Base-by-base conservation (phyloP, 2,797 vertebrate species). In the Phrynocephalus forsythii region DNA sequence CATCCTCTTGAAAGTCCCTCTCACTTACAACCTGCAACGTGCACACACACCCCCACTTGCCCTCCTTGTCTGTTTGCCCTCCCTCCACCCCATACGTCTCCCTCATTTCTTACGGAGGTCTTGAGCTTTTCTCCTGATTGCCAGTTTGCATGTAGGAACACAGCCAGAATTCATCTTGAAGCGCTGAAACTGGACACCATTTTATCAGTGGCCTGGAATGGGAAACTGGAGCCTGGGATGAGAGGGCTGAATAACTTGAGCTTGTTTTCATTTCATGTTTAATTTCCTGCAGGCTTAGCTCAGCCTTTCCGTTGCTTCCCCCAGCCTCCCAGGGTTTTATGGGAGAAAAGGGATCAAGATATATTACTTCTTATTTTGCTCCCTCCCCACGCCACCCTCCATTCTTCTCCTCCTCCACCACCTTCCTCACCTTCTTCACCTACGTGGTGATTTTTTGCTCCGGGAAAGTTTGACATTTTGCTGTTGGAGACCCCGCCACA, bases 201-300 rank as follows among this genome's bases (percentile, higher is more conserved):
- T 96, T 96, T 96, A 97, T 97, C 96, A 96, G 96, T 89, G 93
- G 94, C 94, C 94, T 95, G 95, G 95, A 93, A 95, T 97, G 96
- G 97, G 97, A 97, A 97, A 95, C 95, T 96, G 95, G 96, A 97
- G 97, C 95, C 95, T 95, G 95, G 97, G 97, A 97, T 94, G 95
- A 96, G 98, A 97, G 98, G 96, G 95, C 96, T 96, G 97, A 96
- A 96, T 96, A 96, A 97, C 95, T 94, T 90, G 92, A 96, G 96
- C 97, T 98, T 98, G 98, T 99, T 99, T 99, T 98, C 97, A 97
- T 98, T 99, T 98, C 97, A 96, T 97, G 97, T 99, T 99, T 98
- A 98, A 99, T 99, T 98, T 99, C 98, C 98, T 99, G 98, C 97
- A 96, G 97, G 96, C 97, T 97, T 97, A 98, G 97, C 96, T 97